phyloP scores from a whole-genome alignment of 64 coral and sea anemone genomes.

The Stichodactyla helianthus region DNA sequence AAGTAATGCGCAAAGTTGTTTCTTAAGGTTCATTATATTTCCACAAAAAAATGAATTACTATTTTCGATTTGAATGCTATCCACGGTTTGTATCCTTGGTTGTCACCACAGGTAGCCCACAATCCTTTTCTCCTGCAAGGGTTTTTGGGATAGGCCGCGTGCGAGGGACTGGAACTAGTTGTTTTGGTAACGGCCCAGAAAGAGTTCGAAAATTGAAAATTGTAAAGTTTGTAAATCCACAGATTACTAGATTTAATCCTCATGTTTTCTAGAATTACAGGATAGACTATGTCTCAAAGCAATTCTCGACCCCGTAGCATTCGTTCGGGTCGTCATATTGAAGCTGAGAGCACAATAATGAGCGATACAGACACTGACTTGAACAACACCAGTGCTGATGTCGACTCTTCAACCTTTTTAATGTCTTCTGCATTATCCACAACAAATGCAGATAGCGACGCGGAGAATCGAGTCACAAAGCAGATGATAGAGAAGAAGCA shows the following conservation, averaged over 20 bases:
- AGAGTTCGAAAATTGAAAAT: slow-evolving; percentile 31
- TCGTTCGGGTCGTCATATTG: slow-evolving; percentile 16
- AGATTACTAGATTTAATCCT: not conserved
- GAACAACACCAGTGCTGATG: slow-evolving; percentile 60
- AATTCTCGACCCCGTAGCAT: not conserved
- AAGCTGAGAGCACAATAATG: slow-evolving; percentile 45
- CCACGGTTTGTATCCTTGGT: too few species aligned
- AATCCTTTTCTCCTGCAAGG: not conserved
- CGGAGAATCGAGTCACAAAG: slow-evolving; percentile 76
- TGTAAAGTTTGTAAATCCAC: not conserved
- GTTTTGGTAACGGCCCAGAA: not conserved
- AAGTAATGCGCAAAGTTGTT: too few species aligned
- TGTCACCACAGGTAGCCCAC: slow-evolving; percentile 7
- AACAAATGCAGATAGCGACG: slow-evolving; percentile 66
- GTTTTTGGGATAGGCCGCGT: not conserved
- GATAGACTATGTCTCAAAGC: slow-evolving; percentile 11
- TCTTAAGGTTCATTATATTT: too few species aligned
- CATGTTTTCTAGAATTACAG: not conserved
- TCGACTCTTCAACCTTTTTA: slow-evolving; percentile 83
- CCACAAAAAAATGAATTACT: too few species aligned
- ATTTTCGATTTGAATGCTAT: too few species aligned
- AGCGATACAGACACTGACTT: slow-evolving; percentile 61
- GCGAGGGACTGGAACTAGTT: slow-evolving; percentile 11
- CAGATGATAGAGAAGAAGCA: slow-evolving; percentile 95
- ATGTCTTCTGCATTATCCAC: slow-evolving; percentile 78